These are phyloP conservation scores for Halisarca cf. caerulea DNA, from an alignment of 37 sponge, comb jelly and placozoan genomes.

Conservation along the genomic window DNA sequence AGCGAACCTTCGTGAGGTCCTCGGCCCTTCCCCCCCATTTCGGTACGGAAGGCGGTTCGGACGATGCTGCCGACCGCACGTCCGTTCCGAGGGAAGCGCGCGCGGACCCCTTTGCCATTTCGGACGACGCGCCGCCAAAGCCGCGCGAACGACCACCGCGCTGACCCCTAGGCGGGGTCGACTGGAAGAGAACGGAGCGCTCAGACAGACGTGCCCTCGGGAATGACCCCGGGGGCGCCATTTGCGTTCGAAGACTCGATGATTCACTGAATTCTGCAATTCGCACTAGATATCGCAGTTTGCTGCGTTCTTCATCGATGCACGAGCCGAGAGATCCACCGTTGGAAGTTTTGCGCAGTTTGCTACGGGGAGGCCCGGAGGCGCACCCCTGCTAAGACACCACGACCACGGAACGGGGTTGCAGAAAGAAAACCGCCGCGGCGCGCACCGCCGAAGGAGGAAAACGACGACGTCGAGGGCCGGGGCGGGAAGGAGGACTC, in stretches of 20 bases:
- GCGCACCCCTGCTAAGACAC: not conserved
- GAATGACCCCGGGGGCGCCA: conserved; percentile 55
- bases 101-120: not conserved
- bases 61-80: no score
- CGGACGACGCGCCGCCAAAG: not conserved
- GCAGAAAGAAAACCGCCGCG: no score
- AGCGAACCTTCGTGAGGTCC: no score
- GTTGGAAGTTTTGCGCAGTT: conserved; percentile 67
- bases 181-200: conserved; percentile 24
- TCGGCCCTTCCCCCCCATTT: no score
- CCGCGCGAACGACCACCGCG: no score
- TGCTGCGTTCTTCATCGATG: conserved; percentile 86
- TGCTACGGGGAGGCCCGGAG: not conserved
- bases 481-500: conserved; percentile 37
- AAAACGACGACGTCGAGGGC: conserved; percentile 23
- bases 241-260: conserved; percentile 93
- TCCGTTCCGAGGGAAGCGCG: no score
- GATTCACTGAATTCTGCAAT: conserved; percentile 91
- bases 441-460: not conserved
- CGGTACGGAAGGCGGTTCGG: no score
- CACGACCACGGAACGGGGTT: no score
- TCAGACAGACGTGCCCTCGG: conserved; percentile 64
- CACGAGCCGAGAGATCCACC: conserved; percentile 90
- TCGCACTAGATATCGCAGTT: conserved; percentile 89
- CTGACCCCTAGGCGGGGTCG: no score